Evolutionary conservation across 2,888 invertebrate genomes (phyloP).

Genomic region (Drepana falcataria): DNA sequence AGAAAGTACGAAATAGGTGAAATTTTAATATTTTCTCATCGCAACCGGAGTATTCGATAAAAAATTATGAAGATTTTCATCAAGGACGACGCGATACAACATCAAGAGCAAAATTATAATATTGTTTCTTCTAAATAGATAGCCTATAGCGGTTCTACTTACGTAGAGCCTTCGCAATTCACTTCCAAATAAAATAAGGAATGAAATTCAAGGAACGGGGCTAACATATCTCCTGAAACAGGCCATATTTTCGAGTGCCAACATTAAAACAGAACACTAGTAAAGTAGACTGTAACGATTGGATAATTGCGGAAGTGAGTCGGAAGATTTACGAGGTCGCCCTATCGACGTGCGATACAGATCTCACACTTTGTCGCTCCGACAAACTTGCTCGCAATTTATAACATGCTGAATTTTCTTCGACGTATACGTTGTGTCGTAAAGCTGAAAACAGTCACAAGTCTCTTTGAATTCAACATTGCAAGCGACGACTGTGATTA

Average conservation of each 20-base stretch:
- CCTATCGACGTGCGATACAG: constrained; percentile 20
- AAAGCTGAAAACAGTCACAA: neutral
- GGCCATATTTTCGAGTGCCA: neutral
- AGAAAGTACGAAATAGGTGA: no score
- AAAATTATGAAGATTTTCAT: no score
- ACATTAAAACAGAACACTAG: neutral
- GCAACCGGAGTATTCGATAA: no score
- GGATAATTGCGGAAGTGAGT: constrained; percentile 38
- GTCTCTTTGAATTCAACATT: neutral
- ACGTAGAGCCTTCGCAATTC: no score
- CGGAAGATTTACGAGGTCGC: constrained; percentile 29
- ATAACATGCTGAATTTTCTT: constrained; percentile 14
- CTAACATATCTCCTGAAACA: neutral
- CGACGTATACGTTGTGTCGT: constrained; percentile 10
- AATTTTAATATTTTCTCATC: no score
- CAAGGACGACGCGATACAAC: no score
- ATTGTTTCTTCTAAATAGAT: no score
- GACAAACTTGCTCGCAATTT: constrained; percentile 20
- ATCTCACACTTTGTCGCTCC: constrained; percentile 19
- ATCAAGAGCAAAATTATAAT: no score
- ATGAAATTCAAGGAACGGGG: neutral
- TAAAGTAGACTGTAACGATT: constrained; percentile 27
- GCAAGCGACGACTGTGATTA: neutral
- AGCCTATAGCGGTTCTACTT: no score
- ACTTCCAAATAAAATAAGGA: neutral